Evolutionary conservation across 2,797 vertebrate species (phyloP).

Genomic region (Gymnocypris eckloni): DNA sequence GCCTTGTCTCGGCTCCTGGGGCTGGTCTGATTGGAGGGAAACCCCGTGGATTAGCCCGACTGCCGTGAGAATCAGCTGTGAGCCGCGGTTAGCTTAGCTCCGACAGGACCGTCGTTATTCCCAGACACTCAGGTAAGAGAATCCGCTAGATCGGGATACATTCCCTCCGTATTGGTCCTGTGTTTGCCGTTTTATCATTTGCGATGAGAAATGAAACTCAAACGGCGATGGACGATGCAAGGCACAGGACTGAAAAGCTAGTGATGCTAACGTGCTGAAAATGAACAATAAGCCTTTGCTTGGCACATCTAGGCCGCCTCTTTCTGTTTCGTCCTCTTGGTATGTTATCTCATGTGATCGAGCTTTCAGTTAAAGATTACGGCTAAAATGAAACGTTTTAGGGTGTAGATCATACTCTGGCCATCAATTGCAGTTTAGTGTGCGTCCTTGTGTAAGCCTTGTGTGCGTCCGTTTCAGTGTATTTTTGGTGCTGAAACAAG

Average conservation of each 20-base stretch:
- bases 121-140: conserved; percentile 72
- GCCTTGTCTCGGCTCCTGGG: conserved; percentile 86
- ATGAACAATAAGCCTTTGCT: conserved; percentile 52
- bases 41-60: conserved; percentile 86
- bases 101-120: conserved; percentile 63
- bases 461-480: too few species aligned
- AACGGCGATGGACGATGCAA: neutral
- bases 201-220: neutral
- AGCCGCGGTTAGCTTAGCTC: conserved; percentile 62
- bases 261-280: conserved; percentile 45
- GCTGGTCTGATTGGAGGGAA: conserved; percentile 91
- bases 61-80: conserved; percentile 82
- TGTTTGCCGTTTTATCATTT: neutral
- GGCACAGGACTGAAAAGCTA: neutral
- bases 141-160: neutral
- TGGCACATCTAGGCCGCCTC: conserved; percentile 44
- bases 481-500: neutral
- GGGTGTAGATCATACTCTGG: too few species aligned
- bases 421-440: neutral
- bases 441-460: neutral
- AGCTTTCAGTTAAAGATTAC: neutral
- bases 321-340: conserved; percentile 45
- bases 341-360: conserved; percentile 5
- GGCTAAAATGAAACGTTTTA: neutral
- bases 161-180: too few species aligned